phyloP scores from a whole-genome alignment of 2,888 invertebrate genomes.

The Drosophila bunnanda region DNA sequence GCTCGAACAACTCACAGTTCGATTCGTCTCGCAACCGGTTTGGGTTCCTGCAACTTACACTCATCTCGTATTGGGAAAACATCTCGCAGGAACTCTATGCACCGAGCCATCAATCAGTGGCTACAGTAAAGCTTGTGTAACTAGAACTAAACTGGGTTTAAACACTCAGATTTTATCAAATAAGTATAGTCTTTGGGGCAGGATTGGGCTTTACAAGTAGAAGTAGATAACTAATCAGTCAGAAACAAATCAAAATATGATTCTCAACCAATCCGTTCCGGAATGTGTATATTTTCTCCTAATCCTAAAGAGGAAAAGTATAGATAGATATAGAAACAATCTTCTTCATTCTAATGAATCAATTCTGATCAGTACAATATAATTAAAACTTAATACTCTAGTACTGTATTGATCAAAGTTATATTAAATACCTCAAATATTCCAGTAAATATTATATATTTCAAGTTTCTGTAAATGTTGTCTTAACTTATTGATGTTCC shows the following conservation, averaged over 20 bases:
- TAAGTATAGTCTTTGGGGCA: too few species aligned
- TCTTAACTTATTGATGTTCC: too few species aligned
- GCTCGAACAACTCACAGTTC: conserved; percentile 6
- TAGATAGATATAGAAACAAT: accelerated
- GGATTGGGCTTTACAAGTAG: too few species aligned
- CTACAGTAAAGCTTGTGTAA: conserved; percentile 17
- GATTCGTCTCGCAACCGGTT: conserved; percentile 35
- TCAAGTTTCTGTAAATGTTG: too few species aligned
- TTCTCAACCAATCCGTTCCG: too few species aligned
- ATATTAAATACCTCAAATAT: not conserved
- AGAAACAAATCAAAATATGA: too few species aligned
- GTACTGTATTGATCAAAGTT: not conserved
- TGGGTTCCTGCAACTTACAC: conserved; percentile 33
- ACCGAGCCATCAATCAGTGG: conserved; percentile 29
- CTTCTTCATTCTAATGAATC: not conserved
- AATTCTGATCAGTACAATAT: not conserved
- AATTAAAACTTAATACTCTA: not conserved
- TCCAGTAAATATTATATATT: too few species aligned
- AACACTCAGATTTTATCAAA: too few species aligned
- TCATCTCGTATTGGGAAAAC: conserved; percentile 21
- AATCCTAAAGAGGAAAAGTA: too few species aligned
- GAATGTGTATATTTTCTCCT: too few species aligned
- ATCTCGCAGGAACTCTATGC: conserved; percentile 32
- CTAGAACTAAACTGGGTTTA: not conserved
- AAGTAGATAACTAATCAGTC: too few species aligned